A percentile compares a stretch with the other conserved stretches of the same genome.
Conservation (phyloP, 2,113 vertebrate species). For the Chaetura pelagica region DNA sequence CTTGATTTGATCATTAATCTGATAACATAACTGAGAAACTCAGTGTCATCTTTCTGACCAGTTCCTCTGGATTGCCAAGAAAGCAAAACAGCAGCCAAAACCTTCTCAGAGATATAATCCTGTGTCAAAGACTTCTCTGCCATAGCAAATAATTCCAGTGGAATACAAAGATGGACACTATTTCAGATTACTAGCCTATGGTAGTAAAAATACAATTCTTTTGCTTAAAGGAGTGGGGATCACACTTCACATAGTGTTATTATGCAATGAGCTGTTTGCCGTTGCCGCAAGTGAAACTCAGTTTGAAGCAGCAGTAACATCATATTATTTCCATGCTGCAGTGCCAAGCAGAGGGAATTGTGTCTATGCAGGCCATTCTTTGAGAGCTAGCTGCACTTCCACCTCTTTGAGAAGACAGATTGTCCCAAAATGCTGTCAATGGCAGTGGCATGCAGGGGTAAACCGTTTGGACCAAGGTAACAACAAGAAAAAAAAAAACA, state of each 20-base stretch:
- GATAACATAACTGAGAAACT: not conserved
- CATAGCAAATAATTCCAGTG: not conserved
- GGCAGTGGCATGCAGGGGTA: fast-evolving
- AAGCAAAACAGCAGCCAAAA: not conserved
- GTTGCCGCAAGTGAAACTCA: not conserved
- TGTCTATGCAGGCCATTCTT: fast-evolving
- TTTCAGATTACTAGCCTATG: not conserved
- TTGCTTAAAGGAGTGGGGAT: not conserved
- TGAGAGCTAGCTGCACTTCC: fast-evolving
- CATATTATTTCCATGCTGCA: fast-evolving
- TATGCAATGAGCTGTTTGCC: not conserved
- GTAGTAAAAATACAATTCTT: not conserved
- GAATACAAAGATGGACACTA: not conserved
- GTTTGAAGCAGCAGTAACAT: not conserved
- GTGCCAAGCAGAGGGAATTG: fast-evolving
- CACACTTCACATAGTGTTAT: not conserved
- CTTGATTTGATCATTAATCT: not conserved
- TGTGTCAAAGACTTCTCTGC: not conserved
- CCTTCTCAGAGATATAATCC: not conserved
- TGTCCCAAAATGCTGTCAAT: not conserved
- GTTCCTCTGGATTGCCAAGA: not conserved
- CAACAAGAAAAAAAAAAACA: not conserved
- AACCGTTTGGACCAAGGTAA: not conserved
- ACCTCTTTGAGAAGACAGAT: not conserved
- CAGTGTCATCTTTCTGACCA: not conserved